phyloP scores from a whole-genome alignment of 64 coral and sea anemone species.

The Dendrophyllia cribrosa region DNA sequence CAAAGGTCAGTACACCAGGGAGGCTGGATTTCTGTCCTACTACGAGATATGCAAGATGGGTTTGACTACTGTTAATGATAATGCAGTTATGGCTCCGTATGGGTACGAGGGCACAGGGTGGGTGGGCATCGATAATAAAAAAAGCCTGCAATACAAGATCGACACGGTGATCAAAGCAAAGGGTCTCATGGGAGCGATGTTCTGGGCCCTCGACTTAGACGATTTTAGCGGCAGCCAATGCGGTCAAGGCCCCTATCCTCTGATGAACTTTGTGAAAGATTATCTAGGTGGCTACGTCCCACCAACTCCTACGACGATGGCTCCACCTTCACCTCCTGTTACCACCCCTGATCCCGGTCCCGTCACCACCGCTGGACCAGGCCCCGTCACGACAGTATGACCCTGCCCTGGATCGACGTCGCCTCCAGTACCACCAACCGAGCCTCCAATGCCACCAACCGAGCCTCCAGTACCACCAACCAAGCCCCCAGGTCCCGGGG shows the following conservation, averaged over 20 bases:
- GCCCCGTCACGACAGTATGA: not conserved
- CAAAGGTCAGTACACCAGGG: constrained; percentile 37
- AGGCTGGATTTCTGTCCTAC: constrained; percentile 59
- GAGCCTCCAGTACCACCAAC: not conserved
- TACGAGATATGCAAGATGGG: constrained; percentile 71
- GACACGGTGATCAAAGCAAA: constrained; percentile 39
- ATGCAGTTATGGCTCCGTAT: constrained; percentile 40
- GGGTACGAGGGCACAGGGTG: constrained; percentile 5
- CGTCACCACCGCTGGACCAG: not conserved
- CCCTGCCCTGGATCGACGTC: not conserved
- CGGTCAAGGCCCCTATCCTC: constrained; percentile 40
- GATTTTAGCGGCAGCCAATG: constrained; percentile 30
- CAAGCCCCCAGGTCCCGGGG: too few species aligned
- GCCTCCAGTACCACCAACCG: not conserved
- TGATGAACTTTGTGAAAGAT: constrained; percentile 51
- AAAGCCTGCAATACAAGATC: constrained; percentile 54
- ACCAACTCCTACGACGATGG: not conserved
- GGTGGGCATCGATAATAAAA: constrained; percentile 43
- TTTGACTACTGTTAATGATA: not conserved
- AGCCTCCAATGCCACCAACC: not conserved
- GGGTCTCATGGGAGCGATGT: constrained; percentile 65
- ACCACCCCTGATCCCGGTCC: not conserved
- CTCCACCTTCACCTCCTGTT: not conserved
- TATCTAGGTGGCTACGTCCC: constrained; percentile 23
- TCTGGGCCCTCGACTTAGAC: constrained; percentile 70